Evolutionary conservation across 2,888 invertebrate genomes (phyloP), one percentile per base, ranked within the genome.

Genomic region (Automeris io): DNA sequence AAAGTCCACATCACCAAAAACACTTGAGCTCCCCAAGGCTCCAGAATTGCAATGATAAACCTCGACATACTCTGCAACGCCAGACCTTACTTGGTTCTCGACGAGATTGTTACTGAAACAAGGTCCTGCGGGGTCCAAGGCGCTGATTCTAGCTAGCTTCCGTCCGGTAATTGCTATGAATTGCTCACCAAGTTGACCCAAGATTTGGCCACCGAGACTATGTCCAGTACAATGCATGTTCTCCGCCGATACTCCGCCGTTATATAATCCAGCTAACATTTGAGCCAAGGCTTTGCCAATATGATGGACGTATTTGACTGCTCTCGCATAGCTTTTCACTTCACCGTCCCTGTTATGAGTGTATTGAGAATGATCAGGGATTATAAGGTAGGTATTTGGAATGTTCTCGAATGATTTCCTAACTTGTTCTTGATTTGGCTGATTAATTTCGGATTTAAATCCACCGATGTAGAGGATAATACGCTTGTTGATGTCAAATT

Each of bases 1-100:
- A 49, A 87, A 83, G 56, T 88, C 87, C 2, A 71, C 64, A 36
- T 79, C 77, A 3, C 85, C 87, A 6, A 81, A 50, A 2, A 73
- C 69, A 35, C 58, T 56, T n/a, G 57, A 66, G 31, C 71, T 65
- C 8, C 76, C 80, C 5, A 77, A 46, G 2, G 61, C 60, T 2
- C 79, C 85, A 19, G 71, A 74, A 26, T 23, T 33, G 13, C 38
- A 38, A 12, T 38, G 38, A n/a, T 33, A 33, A 8, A 38, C 25
- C 26, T 38, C 38, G n/a, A 38, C 38, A 19, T 38, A 33, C 3
- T 33, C 33, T 8, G 33, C 38, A 6, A 33, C 9, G 13, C 38
- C 38, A 8, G 33, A 16, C 8, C 38, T 33, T 11, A 38, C 25
- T 12, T 38, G 38, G 11, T 36, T 31, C 11, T 38, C 33, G 8